Base-by-base conservation (phyloP, 2,888 invertebrate genomes). In the Drosophila phalerata region DNA sequence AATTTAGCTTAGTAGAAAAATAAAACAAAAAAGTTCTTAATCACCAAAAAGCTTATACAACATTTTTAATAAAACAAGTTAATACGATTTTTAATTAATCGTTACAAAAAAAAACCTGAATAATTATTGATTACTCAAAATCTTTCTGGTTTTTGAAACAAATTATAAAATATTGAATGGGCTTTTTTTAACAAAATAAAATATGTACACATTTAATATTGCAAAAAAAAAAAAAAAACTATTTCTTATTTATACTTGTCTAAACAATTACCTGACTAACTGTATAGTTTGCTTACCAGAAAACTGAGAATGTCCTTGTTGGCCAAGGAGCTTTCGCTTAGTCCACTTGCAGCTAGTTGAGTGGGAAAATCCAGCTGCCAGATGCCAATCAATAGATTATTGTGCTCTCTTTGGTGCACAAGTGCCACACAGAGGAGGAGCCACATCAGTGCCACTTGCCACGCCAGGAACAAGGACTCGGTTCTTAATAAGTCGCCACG, bases 391-490 rank as follows among this genome's bases (percentile, higher is more conserved):
- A 69, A 9, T 0, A 78, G 40, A 15, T 52, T 43, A 2, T n/a
- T 42, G 0, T 69, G 37, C 55, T 65, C 62, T 0, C 10, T 42
- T 47, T 82, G 80, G 6, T 79, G 80, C 6, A 60, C 5, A 8
- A 53, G n/a, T 5, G 79, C 85, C 0, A 79, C 68, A 5, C 42
- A 52, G 0, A 85, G 15, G 0, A 85, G 52, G 17, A 77, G 42
- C 43, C 83, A 15, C 58, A 69, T 25, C 43, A 67, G 11, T 3
- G 47, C 56, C 43, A 64, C 15, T 25, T 73, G 57, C 73, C 78
- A 80, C 2, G 49, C 25, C 25, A 87, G 19, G 0, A 51, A 45
- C 2, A 62, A 6, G 0, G 52, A 37, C 0, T 70, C 43, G 9
- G 17, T 2, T 10, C 2, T 19, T 5, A 67, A 5, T 9, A 25